phyloP scores from a whole-genome alignment of 1,140 invertebrate species.

The Stegodyphus mimosarum region DNA sequence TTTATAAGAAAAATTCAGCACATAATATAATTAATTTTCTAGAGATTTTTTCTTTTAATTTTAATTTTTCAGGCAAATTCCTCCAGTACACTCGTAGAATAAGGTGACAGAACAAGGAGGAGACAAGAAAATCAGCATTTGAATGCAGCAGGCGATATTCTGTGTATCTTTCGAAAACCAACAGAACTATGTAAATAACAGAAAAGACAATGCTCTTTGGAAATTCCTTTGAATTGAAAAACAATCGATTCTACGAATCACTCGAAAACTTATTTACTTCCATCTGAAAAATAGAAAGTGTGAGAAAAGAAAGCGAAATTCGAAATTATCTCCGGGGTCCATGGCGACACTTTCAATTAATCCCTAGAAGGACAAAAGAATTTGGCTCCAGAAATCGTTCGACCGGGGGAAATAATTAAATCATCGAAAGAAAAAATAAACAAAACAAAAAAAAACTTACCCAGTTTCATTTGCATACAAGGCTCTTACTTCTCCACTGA shows the following conservation, averaged over 20 bases:
- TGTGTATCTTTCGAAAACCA: neutral
- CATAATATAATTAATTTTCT: too few relatives aligned
- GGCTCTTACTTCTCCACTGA: slow-evolving; percentile 17
- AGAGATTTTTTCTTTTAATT: too few relatives aligned
- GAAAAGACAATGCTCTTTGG: neutral
- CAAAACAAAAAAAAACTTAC: neutral
- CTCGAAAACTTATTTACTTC: neutral
- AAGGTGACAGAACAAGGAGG: neutral
- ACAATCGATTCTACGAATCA: neutral
- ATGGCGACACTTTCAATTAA: slow-evolving; percentile 53
- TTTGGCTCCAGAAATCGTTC: slow-evolving; percentile 37
- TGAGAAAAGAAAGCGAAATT: slow-evolving; percentile 25
- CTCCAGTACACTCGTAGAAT: neutral
- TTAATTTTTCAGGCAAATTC: neutral
- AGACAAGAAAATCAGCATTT: neutral
- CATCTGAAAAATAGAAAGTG: neutral
- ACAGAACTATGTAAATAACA: too few relatives aligned
- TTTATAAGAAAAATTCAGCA: too few relatives aligned
- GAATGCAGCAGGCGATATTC: neutral
- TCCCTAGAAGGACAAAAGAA: slow-evolving; percentile 44
- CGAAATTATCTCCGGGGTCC: slow-evolving; percentile 42
- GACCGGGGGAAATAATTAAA: slow-evolving; percentile 48
- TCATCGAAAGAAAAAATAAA: slow-evolving; percentile 23
- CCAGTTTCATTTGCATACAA: slow-evolving; percentile 51
- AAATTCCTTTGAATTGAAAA: slow-evolving; percentile 17